Evolutionary conservation across 1,140 invertebrate species (phyloP).

Genomic region (Lineus longissimus): DNA sequence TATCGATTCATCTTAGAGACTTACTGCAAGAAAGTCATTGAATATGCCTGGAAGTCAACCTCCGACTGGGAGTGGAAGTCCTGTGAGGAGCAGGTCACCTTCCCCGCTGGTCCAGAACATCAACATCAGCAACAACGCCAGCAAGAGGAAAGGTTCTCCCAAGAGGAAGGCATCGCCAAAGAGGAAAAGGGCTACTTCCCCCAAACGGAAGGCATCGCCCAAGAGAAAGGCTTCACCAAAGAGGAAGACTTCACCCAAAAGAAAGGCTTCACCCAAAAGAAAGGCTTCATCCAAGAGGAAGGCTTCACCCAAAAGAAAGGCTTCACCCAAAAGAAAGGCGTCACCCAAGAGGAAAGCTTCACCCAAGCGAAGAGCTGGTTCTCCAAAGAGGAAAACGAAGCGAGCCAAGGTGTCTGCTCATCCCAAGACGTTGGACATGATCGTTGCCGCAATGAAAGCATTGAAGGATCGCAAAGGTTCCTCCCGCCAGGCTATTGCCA

Average conservation of each 20-base stretch:
- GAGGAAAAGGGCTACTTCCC: too few species aligned
- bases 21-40: too few species aligned
- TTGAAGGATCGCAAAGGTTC: conserved; percentile 40
- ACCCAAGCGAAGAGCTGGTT: background rate
- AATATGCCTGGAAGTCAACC: too few species aligned
- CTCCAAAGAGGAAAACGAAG: conserved; percentile 20
- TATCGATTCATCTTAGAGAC: too few species aligned
- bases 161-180: too few species aligned
- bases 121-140: too few species aligned
- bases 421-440: conserved; percentile 33
- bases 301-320: conserved; percentile 20
- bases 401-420: conserved; percentile 17
- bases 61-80: too few species aligned
- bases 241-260: background rate
- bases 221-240: background rate
- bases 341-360: conserved; percentile 12
- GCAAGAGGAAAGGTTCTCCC: too few species aligned
- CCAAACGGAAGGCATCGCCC: background rate
- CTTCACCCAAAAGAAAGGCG: conserved; percentile 8
- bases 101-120: too few species aligned
- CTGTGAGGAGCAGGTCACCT: too few species aligned
- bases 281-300: conserved; percentile 21
- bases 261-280: background rate
- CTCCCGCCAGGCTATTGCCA: conserved; percentile 48
- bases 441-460: conserved; percentile 22